Percentiles rank a stretch among this genome's conserved stretches.
phyloP scores from a whole-genome alignment of 1,140 invertebrate genomes.

The Campodea augens region DNA sequence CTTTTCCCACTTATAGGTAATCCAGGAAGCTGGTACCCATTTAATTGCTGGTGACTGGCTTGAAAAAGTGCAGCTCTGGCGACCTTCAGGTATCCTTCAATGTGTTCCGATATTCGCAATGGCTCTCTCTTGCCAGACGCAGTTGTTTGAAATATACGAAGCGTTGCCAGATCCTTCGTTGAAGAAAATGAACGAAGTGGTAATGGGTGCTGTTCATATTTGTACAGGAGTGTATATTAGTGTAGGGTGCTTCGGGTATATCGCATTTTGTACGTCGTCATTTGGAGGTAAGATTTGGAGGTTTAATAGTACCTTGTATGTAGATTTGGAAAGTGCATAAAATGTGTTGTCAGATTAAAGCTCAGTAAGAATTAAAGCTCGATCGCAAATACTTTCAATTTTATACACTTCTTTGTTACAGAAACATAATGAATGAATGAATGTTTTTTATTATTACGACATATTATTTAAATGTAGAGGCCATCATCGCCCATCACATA shows the following conservation, averaged over 20 bases:
- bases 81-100: slow-evolving; percentile 59
- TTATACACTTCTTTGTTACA: no score
- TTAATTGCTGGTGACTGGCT: slow-evolving; percentile 52
- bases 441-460: no score
- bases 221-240: slow-evolving; percentile 70
- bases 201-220: slow-evolving; percentile 72
- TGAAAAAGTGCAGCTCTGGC: slow-evolving; percentile 60
- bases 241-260: slow-evolving; percentile 87
- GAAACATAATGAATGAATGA: no score
- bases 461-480: no score
- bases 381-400: no score
- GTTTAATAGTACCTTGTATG: no score
- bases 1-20: no score
- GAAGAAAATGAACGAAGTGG: slow-evolving; percentile 71
- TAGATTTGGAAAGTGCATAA: no score
- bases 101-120: slow-evolving; percentile 89
- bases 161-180: slow-evolving; percentile 66
- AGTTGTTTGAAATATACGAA: slow-evolving; percentile 90
- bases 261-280: slow-evolving; percentile 45
- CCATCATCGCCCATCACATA: no score
- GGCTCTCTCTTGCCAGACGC: slow-evolving; percentile 89
- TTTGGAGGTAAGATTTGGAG: no score
- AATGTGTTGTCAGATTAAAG: no score
- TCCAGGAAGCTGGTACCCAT: slow-evolving; percentile 44
- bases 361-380: no score